phyloP scores from a whole-genome alignment of 1,140 invertebrate genomes.

The Aphidius gifuensis region DNA sequence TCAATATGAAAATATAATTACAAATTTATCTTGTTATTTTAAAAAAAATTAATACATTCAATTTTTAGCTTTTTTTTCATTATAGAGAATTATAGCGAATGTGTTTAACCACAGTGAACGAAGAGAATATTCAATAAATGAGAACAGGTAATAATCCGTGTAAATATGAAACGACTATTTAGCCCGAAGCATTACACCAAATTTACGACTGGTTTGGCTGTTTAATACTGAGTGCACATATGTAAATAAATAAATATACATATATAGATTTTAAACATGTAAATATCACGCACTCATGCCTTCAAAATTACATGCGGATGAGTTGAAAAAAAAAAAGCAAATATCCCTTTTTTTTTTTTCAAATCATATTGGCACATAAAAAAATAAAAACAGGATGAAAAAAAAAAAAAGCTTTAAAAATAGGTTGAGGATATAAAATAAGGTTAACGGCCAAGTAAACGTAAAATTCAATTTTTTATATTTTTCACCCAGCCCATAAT shows the following conservation, averaged over 20 bases:
- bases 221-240: slow-evolving; percentile 17
- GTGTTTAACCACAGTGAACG: too few species aligned
- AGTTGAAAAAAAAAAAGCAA: slow-evolving; percentile 1
- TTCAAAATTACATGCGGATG: slow-evolving; percentile 10
- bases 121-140: neutral
- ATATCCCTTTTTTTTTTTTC: neutral
- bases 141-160: slow-evolving; percentile 3
- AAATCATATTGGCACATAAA: neutral
- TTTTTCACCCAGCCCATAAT: neutral
- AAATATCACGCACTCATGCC: slow-evolving; percentile 28
- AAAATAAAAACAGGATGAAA: slow-evolving; percentile 44
- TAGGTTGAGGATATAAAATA: slow-evolving; percentile 37
- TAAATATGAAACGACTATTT: slow-evolving; percentile 8
- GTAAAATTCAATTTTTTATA: slow-evolving; percentile 45
- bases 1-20: too few species aligned
- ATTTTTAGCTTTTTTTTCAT: too few species aligned
- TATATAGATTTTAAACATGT: slow-evolving; percentile 25
- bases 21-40: too few species aligned
- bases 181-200: slow-evolving; percentile 10
- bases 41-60: too few species aligned
- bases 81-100: too few species aligned
- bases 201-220: slow-evolving; percentile 7
- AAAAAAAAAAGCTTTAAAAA: slow-evolving; percentile 29
- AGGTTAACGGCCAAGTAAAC: slow-evolving; percentile 38
- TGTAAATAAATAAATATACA: slow-evolving; percentile 17